These are phyloP conservation scores for Syngnathoides biaculeatus DNA, from an alignment of 2,113 vertebrate genomes.

Conservation along the genomic window DNA sequence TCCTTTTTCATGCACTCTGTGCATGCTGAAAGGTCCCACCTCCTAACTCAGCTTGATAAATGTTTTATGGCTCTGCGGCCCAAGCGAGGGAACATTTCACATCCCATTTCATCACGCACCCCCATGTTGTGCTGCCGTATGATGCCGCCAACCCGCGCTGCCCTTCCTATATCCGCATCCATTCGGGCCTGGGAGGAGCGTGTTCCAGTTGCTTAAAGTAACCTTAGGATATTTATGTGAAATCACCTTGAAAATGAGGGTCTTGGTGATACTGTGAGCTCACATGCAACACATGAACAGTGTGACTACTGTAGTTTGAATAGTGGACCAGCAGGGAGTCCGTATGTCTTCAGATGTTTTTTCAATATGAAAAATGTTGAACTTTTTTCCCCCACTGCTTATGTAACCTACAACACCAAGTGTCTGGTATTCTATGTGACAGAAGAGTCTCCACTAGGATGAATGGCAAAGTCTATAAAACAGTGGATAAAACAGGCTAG, in stretches of 20 bases:
- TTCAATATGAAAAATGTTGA: no score
- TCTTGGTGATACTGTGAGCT: conserved; percentile 10
- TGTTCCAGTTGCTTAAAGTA: conserved; percentile 50
- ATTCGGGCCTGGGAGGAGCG: conserved; percentile 21
- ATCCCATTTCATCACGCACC: conserved; percentile 70
- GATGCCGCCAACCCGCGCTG: conserved; percentile 17
- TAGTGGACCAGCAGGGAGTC: not conserved
- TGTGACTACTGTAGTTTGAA: conserved; percentile 8
- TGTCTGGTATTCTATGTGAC: no score
- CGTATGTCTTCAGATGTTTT: not conserved
- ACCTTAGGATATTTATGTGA: conserved; percentile 47
- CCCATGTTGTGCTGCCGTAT: conserved; percentile 40
- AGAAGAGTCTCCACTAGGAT: no score
- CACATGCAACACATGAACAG: not conserved
- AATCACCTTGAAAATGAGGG: not conserved
- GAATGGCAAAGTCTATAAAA: no score
- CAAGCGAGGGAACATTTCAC: conserved; percentile 66
- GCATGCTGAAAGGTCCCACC: conserved; percentile 22
- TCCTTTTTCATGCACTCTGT: not conserved
- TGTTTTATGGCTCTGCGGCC: conserved; percentile 62
- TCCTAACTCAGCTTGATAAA: conserved; percentile 60
- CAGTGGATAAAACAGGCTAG: no score
- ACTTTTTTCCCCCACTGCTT: no score
- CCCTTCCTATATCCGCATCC: conserved; percentile 37
- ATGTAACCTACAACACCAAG: no score